phyloP scores from a whole-genome alignment of 2,797 vertebrate species.

The Diplodus puntazzo region DNA sequence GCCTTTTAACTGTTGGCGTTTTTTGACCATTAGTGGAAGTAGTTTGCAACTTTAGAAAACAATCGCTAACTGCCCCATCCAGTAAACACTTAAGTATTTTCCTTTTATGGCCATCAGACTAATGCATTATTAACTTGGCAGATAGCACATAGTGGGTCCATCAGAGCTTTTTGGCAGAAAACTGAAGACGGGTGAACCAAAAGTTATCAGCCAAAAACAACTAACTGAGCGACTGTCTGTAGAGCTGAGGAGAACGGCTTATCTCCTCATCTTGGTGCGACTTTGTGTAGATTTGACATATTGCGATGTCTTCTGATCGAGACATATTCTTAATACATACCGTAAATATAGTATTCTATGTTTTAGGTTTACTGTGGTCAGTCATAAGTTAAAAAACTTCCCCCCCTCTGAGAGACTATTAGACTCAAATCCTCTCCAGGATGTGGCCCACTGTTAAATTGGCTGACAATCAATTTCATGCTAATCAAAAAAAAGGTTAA shows the following conservation, averaged over 20 bases:
- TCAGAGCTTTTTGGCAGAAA: not conserved
- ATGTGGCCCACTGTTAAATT: constrained; percentile 22
- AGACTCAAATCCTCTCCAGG: constrained; percentile 26
- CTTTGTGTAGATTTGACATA: not conserved
- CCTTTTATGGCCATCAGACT: not conserved
- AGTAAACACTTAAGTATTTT: not conserved
- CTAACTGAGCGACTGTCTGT: too few relatives aligned
- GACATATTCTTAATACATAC: not conserved
- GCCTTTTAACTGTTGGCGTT: not conserved
- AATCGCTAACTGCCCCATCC: too few relatives aligned
- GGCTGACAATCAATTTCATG: constrained; percentile 29
- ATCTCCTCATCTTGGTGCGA: too few relatives aligned
- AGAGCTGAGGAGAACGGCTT: too few relatives aligned
- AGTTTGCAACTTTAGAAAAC: not conserved
- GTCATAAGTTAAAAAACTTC: not conserved
- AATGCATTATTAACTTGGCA: not conserved
- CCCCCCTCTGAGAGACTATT: constrained; percentile 14
- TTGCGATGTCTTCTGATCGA: not conserved
- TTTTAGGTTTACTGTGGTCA: constrained; percentile 5
- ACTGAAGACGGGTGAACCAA: not conserved
- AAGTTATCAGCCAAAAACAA: not conserved
- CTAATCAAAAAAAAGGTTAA: constrained; percentile 55
- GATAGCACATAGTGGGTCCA: not conserved
- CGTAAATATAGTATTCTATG: too few relatives aligned
- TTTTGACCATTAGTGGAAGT: not conserved